These are phyloP conservation scores for Nothoprocta pentlandii DNA, from an alignment of 2,113 vertebrate genomes.

Conservation along the genomic window DNA sequence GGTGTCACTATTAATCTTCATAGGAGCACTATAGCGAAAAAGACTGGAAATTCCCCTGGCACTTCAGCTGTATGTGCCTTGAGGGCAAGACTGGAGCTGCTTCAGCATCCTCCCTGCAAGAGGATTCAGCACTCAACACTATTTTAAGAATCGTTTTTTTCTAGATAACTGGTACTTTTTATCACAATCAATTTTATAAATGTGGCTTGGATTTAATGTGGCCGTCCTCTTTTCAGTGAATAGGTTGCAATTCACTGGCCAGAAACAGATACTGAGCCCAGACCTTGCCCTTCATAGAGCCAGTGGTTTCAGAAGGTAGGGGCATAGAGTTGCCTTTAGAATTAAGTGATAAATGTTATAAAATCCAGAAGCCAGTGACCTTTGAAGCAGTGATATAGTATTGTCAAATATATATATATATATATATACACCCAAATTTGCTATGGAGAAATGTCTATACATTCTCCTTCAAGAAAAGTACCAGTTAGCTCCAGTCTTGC, in stretches of 20 bases:
- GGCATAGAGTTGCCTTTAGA: background rate
- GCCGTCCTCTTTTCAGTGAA: background rate
- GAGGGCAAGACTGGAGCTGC: background rate
- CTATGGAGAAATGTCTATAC: background rate
- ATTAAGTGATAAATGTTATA: background rate
- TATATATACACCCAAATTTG: background rate
- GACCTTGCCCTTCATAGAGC: background rate
- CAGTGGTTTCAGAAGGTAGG: background rate
- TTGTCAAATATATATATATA: background rate
- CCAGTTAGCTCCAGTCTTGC: background rate
- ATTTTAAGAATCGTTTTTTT: background rate
- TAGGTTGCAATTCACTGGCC: background rate
- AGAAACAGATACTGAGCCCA: background rate
- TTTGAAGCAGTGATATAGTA: background rate
- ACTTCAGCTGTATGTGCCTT: accelerated
- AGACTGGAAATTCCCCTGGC: accelerated
- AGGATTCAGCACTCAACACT: background rate
- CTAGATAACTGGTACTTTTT: accelerated
- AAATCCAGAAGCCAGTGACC: background rate
- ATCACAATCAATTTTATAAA: background rate
- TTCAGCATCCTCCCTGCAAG: background rate
- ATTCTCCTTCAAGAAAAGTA: accelerated
- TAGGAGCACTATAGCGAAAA: background rate
- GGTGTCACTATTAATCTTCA: background rate
- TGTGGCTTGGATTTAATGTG: background rate